Evolutionary conservation across 1,140 invertebrate genomes (phyloP).

Genomic region (Drosophila hydei): DNA sequence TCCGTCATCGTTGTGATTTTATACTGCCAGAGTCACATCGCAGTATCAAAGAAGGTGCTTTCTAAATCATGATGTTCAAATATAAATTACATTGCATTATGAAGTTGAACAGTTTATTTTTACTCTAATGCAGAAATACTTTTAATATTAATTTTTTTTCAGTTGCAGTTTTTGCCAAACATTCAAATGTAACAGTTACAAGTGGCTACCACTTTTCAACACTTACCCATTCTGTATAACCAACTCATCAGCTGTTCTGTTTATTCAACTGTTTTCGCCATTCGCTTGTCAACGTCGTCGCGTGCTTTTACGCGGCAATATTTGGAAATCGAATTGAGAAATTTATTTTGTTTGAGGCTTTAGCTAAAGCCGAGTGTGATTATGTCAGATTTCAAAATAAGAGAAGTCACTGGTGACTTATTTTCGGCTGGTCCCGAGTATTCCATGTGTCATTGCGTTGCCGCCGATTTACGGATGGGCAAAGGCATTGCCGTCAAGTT

Average conservation of each 20-base stretch:
- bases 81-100: no score
- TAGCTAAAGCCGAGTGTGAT: not conserved
- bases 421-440: constrained; percentile 84
- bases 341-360: constrained; percentile 8
- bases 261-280: constrained; percentile 5
- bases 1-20: not conserved
- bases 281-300: constrained; percentile 20
- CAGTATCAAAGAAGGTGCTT: not conserved
- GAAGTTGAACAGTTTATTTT: no score
- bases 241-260: constrained; percentile 9
- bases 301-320: constrained; percentile 29
- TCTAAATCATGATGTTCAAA: not conserved
- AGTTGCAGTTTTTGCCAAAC: not conserved
- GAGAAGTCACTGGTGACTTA: constrained; percentile 85
- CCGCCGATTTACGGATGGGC: constrained; percentile 85
- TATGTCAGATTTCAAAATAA: constrained; percentile 52
- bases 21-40: not conserved
- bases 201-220: not conserved
- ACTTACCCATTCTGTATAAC: constrained; percentile 29
- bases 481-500: constrained; percentile 87
- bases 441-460: constrained; percentile 87
- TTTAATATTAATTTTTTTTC: not conserved
- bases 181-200: not conserved
- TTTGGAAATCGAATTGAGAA: constrained; percentile 21
- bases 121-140: no score